Base-by-base conservation (phyloP, 1,140 invertebrate genomes). In the Melitaea cinxia region DNA sequence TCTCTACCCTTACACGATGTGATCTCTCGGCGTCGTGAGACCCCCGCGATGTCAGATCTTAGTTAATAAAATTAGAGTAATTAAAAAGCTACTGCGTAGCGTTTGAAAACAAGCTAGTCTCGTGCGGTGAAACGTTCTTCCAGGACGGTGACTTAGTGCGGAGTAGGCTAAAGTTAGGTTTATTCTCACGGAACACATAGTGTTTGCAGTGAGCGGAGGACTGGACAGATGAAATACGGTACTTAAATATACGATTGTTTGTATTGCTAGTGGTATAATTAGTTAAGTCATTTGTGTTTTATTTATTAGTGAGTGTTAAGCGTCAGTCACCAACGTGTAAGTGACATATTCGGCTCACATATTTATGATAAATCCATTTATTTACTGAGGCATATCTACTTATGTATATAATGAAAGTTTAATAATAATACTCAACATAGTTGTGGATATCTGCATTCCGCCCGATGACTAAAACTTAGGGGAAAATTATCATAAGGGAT, bases 391-490 rank as follows among this genome's bases (percentile, higher is more conserved):
- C 79, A 75, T 87, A 83, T 86, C 80, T 88, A 88, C 85, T 87
- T 90, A 85, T 90, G 83, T 90, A 85, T 90, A 87, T 90, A 88
- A 86, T 84, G 82, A 83, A 81, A 56, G 60, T 63, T 62, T 73
- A 78, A 65, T 86, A 82, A 78, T 81, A 87, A 89, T 89, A 90
- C 85, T 90, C 88, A 87, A 88, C 86, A 83, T 90, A 89, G 88
- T 90, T 90, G 86, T 90, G 88, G 88, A 88, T 85, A 85, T 88
- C 83, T 85, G 88, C 88, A 90, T 90, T 89, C 88, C 88, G 86
- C 86, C 86, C 85, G 81, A 85, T 84, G 88, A 88, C 83, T 85
- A 87, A 88, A 88, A 82, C 74, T 80, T 80, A 84, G 75, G 82
- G 82, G 70, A 85, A 84, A 78, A 42, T 82, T 75, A 83, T 84